These are phyloP conservation scores for Amazona vittata DNA, from an alignment of 2,113 vertebrate genomes.

Conservation along the genomic window DNA sequence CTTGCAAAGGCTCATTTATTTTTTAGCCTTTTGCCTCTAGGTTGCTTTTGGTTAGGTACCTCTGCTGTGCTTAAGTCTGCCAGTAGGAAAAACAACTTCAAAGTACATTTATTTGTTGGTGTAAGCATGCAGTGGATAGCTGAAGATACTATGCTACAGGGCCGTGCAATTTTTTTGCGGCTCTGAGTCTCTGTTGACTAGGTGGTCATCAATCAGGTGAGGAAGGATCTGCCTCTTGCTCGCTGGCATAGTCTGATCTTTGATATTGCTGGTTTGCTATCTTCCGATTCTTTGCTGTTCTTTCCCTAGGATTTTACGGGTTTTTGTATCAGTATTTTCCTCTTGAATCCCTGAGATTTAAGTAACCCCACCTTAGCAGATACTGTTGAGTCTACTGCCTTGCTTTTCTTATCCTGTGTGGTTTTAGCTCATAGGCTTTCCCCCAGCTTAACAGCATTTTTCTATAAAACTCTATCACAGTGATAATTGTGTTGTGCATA, in stretches of 20 bases:
- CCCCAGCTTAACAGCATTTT: background rate
- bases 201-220: background rate
- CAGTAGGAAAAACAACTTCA: background rate
- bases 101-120: background rate
- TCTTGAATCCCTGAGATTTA: background rate
- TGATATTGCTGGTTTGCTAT: background rate
- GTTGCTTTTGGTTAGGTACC: background rate
- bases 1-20: background rate
- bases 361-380: background rate
- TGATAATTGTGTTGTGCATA: background rate
- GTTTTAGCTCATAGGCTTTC: background rate
- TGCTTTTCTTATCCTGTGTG: background rate
- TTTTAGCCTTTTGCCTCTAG: background rate
- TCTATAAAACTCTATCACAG: background rate
- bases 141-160: background rate
- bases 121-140: background rate
- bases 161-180: background rate
- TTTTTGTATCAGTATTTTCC: background rate
- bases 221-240: background rate
- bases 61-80: background rate
- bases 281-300: background rate
- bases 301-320: background rate
- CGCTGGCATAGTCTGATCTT: background rate
- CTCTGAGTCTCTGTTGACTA: background rate
- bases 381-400: background rate